A percentile compares a stretch with the other conserved stretches of the same genome.
phyloP scores from a whole-genome alignment of 2,888 invertebrate genomes.

The Eristalis intricaria region DNA sequence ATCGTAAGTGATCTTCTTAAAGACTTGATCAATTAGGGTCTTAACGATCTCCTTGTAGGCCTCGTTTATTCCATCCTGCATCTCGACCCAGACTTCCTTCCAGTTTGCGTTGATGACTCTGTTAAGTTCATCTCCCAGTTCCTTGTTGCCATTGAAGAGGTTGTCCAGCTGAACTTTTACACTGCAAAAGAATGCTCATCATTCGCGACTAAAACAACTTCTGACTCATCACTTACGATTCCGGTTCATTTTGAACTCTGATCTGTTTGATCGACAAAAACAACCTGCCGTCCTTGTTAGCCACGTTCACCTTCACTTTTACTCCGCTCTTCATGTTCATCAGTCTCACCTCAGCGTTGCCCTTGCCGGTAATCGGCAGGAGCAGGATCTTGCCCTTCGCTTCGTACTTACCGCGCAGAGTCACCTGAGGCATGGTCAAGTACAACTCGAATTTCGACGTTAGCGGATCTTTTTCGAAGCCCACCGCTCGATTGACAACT shows the following conservation, averaged over 20 bases:
- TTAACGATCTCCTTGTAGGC: slow-evolving; percentile 68
- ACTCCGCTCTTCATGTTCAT: slow-evolving; percentile 72
- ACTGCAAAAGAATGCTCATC: slow-evolving; percentile 59
- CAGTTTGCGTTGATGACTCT: slow-evolving; percentile 76
- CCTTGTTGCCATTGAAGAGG: slow-evolving; percentile 74
- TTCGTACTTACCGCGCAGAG: slow-evolving; percentile 76
- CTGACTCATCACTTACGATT: slow-evolving; percentile 71
- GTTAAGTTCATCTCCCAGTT: slow-evolving; percentile 74
- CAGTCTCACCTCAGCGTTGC: slow-evolving; percentile 74
- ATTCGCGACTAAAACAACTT: neutral
- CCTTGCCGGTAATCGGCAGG: slow-evolving; percentile 79
- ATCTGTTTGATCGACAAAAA: slow-evolving; percentile 68
- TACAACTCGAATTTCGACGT: slow-evolving; percentile 74
- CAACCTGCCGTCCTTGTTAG: slow-evolving; percentile 48
- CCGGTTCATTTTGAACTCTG: slow-evolving; percentile 72
- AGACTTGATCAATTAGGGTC: slow-evolving; percentile 65
- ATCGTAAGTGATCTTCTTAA: slow-evolving; percentile 74
- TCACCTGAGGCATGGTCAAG: slow-evolving; percentile 71
- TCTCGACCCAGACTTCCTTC: slow-evolving; percentile 75
- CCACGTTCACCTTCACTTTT: slow-evolving; percentile 61
- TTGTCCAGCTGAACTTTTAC: slow-evolving; percentile 74
- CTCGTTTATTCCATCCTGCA: slow-evolving; percentile 74
- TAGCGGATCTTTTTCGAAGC: slow-evolving; percentile 74
- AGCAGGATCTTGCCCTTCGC: slow-evolving; percentile 79
- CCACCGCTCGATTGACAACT: slow-evolving; percentile 72